Percentiles rank a stretch among this genome's conserved stretches.
Evolutionary conservation across 2,113 vertebrate species (phyloP).

Genomic region (Pelecanoides urinatrix): DNA sequence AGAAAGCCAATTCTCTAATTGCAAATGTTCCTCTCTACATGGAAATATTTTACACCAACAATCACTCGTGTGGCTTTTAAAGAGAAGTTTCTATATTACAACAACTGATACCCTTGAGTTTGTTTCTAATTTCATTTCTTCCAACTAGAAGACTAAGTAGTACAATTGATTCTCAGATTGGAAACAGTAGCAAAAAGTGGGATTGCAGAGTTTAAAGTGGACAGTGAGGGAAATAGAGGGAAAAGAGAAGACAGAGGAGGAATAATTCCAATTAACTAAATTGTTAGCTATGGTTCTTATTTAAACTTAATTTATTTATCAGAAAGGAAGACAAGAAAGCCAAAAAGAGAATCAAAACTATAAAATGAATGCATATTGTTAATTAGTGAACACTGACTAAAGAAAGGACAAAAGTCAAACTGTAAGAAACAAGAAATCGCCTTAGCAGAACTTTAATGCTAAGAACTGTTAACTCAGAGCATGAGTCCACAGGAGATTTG

Average conservation of each 20-base stretch:
- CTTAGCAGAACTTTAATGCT: neutral
- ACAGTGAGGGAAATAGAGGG: neutral
- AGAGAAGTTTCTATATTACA: neutral
- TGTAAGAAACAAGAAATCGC: neutral
- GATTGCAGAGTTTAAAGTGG: neutral
- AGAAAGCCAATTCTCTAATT: neutral
- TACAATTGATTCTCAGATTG: neutral
- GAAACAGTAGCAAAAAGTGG: neutral
- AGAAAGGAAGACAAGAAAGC: neutral
- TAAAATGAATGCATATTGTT: neutral
- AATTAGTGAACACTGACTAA: neutral
- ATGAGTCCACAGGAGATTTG: neutral
- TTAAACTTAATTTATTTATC: neutral
- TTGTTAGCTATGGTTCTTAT: neutral
- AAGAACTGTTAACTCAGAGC: neutral
- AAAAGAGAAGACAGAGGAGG: neutral
- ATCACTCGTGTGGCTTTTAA: neutral
- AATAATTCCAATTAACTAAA: neutral
- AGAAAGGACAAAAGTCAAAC: neutral
- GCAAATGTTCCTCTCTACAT: neutral
- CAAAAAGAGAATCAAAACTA: neutral
- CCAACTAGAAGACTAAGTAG: neutral
- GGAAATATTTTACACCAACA: neutral
- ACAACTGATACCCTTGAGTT: neutral
- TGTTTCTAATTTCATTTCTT: neutral